Evolutionary conservation across 2,888 invertebrate genomes (phyloP).

Genomic region (Ferdinandea cuprea): DNA sequence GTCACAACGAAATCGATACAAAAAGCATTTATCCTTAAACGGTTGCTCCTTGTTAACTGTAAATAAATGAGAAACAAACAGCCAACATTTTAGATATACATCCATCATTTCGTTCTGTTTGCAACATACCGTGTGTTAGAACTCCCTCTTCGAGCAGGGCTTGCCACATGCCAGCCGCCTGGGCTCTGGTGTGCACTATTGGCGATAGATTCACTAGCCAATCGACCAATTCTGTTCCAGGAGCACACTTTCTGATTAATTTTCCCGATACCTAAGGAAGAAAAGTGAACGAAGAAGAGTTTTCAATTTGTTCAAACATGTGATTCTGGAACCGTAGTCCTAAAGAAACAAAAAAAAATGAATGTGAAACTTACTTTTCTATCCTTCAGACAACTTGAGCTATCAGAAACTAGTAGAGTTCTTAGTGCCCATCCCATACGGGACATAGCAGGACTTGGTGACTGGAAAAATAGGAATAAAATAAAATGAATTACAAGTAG

Average conservation of each 20-base stretch:
- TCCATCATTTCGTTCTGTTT: too few relatives aligned
- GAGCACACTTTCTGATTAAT: conserved; percentile 88
- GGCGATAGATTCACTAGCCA: conserved; percentile 88
- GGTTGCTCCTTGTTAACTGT: conserved; percentile 90
- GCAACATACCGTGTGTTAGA: conserved; percentile 90
- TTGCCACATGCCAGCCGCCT: conserved; percentile 93
- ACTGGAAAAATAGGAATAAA: conserved; percentile 80
- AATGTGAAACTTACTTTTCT: conserved; percentile 85
- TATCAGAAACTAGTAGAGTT: conserved; percentile 87
- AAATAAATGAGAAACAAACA: conserved; percentile 4
- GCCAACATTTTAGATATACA: conserved; percentile 17
- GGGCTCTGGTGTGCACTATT: conserved; percentile 86
- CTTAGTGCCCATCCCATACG: conserved; percentile 89
- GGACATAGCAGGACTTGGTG: conserved; percentile 87
- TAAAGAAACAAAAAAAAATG: too few relatives aligned
- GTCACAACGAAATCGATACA: conserved; percentile 91
- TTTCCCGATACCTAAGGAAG: conserved; percentile 84
- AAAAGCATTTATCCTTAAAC: conserved; percentile 92
- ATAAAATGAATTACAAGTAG: neutral
- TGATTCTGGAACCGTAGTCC: conserved; percentile 13
- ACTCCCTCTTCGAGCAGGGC: conserved; percentile 91
- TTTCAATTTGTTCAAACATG: conserved; percentile 39
- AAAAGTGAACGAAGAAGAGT: too few relatives aligned
- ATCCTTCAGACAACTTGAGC: conserved; percentile 86
- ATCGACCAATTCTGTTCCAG: conserved; percentile 91